Percentiles rank a stretch among this genome's conserved stretches.
These are phyloP conservation scores for Choloepus didactylus DNA, from an alignment of 2,797 vertebrate genomes.

Conservation along the genomic window DNA sequence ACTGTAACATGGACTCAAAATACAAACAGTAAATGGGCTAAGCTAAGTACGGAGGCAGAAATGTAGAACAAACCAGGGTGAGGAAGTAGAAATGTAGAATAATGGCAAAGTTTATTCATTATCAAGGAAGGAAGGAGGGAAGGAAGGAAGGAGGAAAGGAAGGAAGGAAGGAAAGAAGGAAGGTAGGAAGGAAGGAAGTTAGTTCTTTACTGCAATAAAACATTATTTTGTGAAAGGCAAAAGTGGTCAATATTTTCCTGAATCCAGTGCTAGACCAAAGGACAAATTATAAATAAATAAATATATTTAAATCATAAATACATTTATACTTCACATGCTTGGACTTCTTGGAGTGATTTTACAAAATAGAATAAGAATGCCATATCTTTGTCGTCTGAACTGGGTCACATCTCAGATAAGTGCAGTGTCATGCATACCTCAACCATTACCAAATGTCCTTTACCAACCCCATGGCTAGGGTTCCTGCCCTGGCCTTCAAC, in stretches of 20 bases:
- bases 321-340: neutral
- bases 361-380: neutral
- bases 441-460: neutral
- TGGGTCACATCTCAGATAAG: neutral
- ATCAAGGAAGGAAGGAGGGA: neutral
- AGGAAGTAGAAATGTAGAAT: neutral
- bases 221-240: neutral
- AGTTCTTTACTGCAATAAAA: neutral
- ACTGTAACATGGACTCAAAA: neutral
- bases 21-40: neutral
- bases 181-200: neutral
- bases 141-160: neutral
- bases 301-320: neutral
- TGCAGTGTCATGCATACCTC: neutral
- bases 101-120: neutral
- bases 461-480: neutral
- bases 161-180: neutral
- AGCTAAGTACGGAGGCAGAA: neutral
- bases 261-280: neutral
- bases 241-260: neutral
- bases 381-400: neutral
- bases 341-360: conserved; percentile 6
- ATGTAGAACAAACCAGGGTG: neutral
- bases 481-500: neutral
- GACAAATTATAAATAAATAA: neutral